Base-by-base conservation (phyloP, 2,113 vertebrate species). In the Dinomys branickii region DNA sequence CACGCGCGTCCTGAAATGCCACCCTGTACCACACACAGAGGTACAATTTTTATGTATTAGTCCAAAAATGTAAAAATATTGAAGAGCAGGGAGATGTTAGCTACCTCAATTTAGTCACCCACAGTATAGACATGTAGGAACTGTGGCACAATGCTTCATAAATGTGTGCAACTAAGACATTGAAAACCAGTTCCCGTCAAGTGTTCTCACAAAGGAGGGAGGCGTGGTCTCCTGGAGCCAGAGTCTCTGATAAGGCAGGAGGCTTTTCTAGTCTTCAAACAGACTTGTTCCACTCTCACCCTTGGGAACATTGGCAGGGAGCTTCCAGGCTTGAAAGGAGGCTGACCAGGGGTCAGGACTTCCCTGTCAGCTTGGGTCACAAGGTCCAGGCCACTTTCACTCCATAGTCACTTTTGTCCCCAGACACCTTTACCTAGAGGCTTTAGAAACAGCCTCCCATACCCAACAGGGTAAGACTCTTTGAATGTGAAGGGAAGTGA, bases 371-470 rank as follows among this genome's bases (percentile, higher is more conserved):
- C 28, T 33, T 20, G 3, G 33, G 95, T 85, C 52, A 63, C 38
- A 61, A 71, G 7, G n/a, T 58, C 35, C 28, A 84, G 52, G 30
- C 63, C 69, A 38, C 54, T 33, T 77, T 30, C 33, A 20, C 5
- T 41, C 17, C n/a, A 59, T 22, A 35, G 14, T 44, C 65, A 52
- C 14, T 80, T 95, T 52, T 88, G 75, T 67, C 59, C 38, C 75
- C 20, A 35, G 58, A 87, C 9, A 82, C 56, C 52, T 94, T 94
- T 71, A 38, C 35, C 56, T 0, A 0, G 83, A 92, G 61, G n/a
- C 61, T 93, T 97, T 73, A 94, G 96, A 94, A 94, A 91, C 87
- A 52, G 38, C 73, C 61, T 91, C 83, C 26, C 14, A 90, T 95
- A 75, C 63, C 93, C 0, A 1, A 54, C 7, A 75, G 71, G 58